Evolutionary conservation across 2,797 vertebrate genomes (phyloP).

Genomic region (Lagodon rhomboides): DNA sequence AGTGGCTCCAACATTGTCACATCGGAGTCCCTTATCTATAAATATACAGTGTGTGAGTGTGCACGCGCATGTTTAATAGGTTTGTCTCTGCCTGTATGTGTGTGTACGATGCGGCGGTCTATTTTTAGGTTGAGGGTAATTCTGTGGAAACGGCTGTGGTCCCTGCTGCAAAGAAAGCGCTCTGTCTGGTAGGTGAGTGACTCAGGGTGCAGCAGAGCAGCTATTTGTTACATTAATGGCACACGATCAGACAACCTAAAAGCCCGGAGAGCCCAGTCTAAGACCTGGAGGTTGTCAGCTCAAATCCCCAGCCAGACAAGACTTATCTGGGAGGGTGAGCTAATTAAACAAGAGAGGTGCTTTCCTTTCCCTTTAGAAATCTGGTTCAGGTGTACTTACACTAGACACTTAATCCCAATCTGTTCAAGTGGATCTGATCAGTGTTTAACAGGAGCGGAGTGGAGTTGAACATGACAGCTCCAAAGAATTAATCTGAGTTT

Average conservation of each 20-base stretch:
- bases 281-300: constrained; percentile 39
- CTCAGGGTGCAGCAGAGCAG: constrained; percentile 43
- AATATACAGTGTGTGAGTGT: constrained; percentile 25
- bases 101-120: constrained; percentile 38
- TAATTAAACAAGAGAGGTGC: constrained; percentile 45
- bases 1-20: constrained; percentile 34
- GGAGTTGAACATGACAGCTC: not conserved
- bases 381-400: constrained; percentile 2
- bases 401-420: constrained; percentile 10
- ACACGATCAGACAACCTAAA: constrained; percentile 47
- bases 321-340: constrained; percentile 20
- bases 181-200: constrained; percentile 58
- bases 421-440: constrained; percentile 24
- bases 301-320: constrained; percentile 31
- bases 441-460: not conserved
- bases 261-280: constrained; percentile 9
- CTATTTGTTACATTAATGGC: constrained; percentile 50
- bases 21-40: constrained; percentile 16
- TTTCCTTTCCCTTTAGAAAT: constrained; percentile 16
- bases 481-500: constrained; percentile 3
- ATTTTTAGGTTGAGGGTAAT: constrained; percentile 68
- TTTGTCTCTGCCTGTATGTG: constrained; percentile 5
- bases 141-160: constrained; percentile 60
- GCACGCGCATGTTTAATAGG: constrained; percentile 12
- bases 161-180: constrained; percentile 55